Conservation (phyloP, 2,888 invertebrate species). For the Leptopilina drosophilae region DNA sequence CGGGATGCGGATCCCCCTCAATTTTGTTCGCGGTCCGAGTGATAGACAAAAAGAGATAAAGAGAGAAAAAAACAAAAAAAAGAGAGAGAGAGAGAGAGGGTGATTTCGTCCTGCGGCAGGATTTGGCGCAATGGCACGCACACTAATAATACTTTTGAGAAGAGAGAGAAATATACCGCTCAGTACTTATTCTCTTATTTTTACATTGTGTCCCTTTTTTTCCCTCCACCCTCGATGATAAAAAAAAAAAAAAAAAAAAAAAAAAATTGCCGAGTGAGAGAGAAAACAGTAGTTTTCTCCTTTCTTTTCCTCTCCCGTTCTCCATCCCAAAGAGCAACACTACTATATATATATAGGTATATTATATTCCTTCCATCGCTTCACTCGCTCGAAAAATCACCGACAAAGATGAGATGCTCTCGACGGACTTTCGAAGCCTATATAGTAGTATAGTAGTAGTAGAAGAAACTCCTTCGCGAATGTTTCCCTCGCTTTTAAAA, state of each 20-base stretch:
- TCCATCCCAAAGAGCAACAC: slow-evolving; percentile 51
- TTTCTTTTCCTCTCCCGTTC: slow-evolving; percentile 43
- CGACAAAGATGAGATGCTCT: slow-evolving; percentile 68
- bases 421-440: slow-evolving; percentile 59
- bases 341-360: background rate
- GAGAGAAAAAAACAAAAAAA: background rate
- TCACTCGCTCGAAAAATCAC: slow-evolving; percentile 70
- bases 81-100: background rate
- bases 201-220: slow-evolving; percentile 46
- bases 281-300: background rate
- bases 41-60: background rate
- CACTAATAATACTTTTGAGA: slow-evolving; percentile 39
- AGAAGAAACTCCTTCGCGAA: slow-evolving; percentile 43
- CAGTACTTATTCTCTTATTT: slow-evolving; percentile 32
- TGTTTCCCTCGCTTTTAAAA: slow-evolving; percentile 34
- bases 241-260: no score
- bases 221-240: slow-evolving; percentile 48
- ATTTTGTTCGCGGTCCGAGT: background rate
- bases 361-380: slow-evolving; percentile 36
- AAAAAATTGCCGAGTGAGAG: no score
- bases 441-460: slow-evolving; percentile 9
- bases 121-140: slow-evolving; percentile 30
- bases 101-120: slow-evolving; percentile 19
- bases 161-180: background rate
- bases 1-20: slow-evolving; percentile 11